Evolutionary conservation across 2,113 vertebrate genomes (phyloP).

Genomic region (Chloroceryle aenea): DNA sequence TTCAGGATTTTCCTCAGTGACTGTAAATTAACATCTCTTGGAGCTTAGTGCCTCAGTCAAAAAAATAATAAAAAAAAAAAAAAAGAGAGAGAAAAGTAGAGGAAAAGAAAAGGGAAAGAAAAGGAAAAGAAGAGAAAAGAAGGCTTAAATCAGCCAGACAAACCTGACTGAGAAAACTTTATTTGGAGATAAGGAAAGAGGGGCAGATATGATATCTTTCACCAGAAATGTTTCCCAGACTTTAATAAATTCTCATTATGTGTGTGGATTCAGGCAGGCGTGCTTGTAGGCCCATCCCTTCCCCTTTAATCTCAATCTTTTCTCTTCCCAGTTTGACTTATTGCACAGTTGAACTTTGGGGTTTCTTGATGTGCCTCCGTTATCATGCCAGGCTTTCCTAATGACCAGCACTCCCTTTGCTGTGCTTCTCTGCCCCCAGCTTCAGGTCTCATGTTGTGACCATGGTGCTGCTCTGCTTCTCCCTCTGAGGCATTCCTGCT

Average conservation of each 20-base stretch:
- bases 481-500: neutral
- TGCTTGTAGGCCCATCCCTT: neutral
- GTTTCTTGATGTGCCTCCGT: neutral
- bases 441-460: fast-evolving
- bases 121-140: neutral
- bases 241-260: neutral
- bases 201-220: neutral
- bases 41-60: neutral
- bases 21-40: neutral
- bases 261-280: neutral
- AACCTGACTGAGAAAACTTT: neutral
- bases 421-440: fast-evolving
- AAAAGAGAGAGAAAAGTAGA: no score
- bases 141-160: neutral
- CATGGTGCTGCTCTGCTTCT: neutral
- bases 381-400: neutral
- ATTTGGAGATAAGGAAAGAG: neutral
- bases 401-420: neutral
- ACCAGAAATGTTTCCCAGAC: neutral
- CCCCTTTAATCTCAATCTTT: neutral
- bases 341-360: neutral
- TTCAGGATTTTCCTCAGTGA: neutral
- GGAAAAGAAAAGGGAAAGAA: neutral
- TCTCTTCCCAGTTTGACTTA: neutral
- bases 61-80: neutral